A percentile compares a stretch with the other conserved stretches of the same genome.
Conservation (phyloP, 2,113 vertebrate genomes). For the Phylloscopus trochilus region DNA sequence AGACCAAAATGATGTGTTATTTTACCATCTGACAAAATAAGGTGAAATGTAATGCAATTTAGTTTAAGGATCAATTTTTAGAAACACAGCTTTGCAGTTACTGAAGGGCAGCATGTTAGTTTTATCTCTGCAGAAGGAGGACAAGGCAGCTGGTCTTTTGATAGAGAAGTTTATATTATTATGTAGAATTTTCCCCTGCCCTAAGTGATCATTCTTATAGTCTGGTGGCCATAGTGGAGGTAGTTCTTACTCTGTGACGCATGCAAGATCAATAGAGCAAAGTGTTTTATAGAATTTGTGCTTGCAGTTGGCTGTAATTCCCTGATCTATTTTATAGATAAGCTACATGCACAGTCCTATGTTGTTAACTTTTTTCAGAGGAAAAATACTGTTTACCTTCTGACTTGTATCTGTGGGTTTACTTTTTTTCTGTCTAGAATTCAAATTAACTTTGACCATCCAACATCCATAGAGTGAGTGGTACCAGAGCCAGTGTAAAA, state of each 20-base stretch:
- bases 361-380: background rate
- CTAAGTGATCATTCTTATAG: background rate
- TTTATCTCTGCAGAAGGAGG: background rate
- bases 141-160: background rate
- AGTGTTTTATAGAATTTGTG: background rate
- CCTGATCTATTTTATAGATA: background rate
- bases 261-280: background rate
- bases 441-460: background rate
- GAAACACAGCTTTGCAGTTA: background rate
- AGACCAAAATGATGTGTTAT: background rate
- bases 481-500: background rate
- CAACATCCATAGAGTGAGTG: background rate
- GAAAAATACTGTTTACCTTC: background rate
- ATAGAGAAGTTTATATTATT: background rate
- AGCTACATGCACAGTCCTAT: background rate
- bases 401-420: background rate
- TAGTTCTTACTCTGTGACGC: background rate
- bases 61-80: background rate
- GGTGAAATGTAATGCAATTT: background rate
- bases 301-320: background rate
- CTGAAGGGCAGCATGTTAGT: background rate
- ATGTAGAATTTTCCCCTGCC: background rate
- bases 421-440: background rate
- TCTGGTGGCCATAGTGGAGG: background rate
- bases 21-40: background rate